phyloP scores from a whole-genome alignment of 2,113 vertebrate genomes.

The Xiphophorus hellerii region DNA sequence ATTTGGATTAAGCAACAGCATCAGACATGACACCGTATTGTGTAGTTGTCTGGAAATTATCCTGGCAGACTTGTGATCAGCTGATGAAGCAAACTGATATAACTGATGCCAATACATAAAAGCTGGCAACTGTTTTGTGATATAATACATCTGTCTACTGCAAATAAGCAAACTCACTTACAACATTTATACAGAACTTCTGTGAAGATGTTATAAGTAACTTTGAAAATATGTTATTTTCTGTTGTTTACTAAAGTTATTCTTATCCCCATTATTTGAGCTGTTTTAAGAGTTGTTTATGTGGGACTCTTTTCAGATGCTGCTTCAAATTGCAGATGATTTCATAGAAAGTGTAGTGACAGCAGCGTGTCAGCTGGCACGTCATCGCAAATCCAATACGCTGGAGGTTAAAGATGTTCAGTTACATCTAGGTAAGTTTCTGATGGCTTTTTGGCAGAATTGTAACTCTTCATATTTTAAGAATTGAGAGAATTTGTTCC shows the following conservation, averaged over 20 bases:
- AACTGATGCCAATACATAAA: not conserved
- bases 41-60: too few species aligned
- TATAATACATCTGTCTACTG: not conserved
- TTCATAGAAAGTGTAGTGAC: slow-evolving; percentile 99
- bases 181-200: not conserved
- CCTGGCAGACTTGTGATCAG: too few species aligned
- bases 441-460: not conserved
- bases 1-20: too few species aligned
- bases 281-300: slow-evolving; percentile 11
- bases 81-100: not conserved
- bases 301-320: slow-evolving; percentile 83
- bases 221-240: too few species aligned
- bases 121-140: not conserved
- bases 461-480: not conserved
- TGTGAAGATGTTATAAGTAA: too few species aligned
- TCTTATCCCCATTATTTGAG: too few species aligned
- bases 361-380: slow-evolving; percentile 94
- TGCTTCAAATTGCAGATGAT: slow-evolving; percentile 97
- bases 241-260: too few species aligned
- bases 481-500: not conserved
- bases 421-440: slow-evolving; percentile 89
- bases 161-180: not conserved
- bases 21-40: too few species aligned
- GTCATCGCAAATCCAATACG: slow-evolving; percentile 96
- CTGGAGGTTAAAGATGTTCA: slow-evolving; percentile 98